Evolutionary conservation across 2,797 vertebrate species (phyloP).

Genomic region (Myotis myotis): DNA sequence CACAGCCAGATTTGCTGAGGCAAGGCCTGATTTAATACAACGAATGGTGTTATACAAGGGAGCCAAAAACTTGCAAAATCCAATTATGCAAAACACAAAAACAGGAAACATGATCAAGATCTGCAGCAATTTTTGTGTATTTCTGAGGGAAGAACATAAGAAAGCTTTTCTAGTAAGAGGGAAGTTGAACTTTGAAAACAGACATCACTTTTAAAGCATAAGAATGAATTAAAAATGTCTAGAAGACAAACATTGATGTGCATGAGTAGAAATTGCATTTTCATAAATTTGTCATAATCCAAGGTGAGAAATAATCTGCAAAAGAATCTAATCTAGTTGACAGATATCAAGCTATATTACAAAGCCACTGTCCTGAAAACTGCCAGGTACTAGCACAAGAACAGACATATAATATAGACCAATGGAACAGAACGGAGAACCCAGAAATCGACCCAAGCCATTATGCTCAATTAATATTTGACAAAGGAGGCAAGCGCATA

Average conservation of each 20-base stretch:
- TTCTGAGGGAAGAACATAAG: background rate
- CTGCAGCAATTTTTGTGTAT: background rate
- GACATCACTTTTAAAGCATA: background rate
- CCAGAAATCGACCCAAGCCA: too few species aligned
- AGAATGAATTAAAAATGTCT: background rate
- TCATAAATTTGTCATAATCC: background rate
- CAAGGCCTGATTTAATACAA: background rate
- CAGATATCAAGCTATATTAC: too few species aligned
- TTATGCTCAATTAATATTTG: too few species aligned
- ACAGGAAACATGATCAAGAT: background rate
- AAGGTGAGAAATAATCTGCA: background rate
- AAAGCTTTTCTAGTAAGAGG: background rate
- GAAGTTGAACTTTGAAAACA: background rate
- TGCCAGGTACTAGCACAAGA: too few species aligned
- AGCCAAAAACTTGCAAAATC: background rate
- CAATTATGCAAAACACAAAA: conserved; percentile 28
- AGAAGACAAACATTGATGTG: background rate
- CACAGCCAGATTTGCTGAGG: background rate
- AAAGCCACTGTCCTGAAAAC: too few species aligned
- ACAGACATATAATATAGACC: too few species aligned
- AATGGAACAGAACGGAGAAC: too few species aligned
- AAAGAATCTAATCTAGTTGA: background rate
- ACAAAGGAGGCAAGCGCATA: too few species aligned
- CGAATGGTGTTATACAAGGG: background rate
- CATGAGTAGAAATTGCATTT: background rate